phyloP scores from a whole-genome alignment of 2,113 vertebrate genomes.

The Lasiurus cinereus region DNA sequence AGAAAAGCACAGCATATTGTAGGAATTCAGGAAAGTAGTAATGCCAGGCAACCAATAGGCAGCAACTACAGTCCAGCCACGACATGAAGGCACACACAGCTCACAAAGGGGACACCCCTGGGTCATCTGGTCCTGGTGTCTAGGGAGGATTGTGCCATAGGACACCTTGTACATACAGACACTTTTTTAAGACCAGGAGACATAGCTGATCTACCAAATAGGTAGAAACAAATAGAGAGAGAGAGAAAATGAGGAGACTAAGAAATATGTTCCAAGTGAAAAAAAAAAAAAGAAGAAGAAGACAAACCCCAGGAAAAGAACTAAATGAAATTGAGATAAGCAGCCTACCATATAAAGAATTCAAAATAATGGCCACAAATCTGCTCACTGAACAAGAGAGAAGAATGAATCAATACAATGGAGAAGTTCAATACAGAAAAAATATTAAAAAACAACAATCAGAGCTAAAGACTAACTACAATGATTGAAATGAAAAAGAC shows the following conservation, averaged over 20 bases:
- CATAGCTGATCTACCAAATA: background rate
- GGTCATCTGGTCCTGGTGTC: background rate
- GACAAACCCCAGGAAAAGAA: background rate
- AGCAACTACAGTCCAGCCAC: background rate
- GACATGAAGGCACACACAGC: background rate
- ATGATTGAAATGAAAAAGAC: background rate
- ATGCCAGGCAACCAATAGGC: background rate
- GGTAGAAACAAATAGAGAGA: background rate
- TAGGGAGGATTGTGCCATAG: background rate
- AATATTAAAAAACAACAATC: background rate
- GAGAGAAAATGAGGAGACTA: background rate
- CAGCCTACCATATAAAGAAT: background rate
- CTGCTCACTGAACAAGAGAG: background rate
- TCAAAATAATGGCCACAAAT: background rate
- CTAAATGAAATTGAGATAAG: background rate
- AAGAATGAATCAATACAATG: background rate
- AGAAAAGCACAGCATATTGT: background rate
- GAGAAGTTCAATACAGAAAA: background rate
- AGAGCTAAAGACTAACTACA: background rate
- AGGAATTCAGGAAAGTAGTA: background rate
- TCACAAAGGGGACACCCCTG: background rate
- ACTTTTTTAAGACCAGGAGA: background rate
- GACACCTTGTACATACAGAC: background rate
- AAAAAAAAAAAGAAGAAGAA: background rate
- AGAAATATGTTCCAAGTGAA: background rate